Evolutionary conservation across 2,797 vertebrate genomes (phyloP).

Genomic region (Chloroceryle amazona): DNA sequence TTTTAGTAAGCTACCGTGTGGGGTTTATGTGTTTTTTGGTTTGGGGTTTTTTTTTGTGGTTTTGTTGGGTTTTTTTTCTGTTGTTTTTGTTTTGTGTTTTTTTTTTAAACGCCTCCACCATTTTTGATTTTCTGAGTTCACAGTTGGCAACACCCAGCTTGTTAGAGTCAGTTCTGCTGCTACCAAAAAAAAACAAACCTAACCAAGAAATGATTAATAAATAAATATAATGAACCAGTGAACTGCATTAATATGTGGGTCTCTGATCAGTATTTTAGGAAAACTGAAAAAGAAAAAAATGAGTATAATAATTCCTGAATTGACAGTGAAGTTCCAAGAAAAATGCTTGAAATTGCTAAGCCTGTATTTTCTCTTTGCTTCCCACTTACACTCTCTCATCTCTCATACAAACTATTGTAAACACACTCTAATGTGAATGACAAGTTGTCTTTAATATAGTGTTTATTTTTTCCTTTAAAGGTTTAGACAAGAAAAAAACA

Average conservation of each 20-base stretch:
- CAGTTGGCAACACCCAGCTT: background rate
- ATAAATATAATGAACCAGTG: background rate
- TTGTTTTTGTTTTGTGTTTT: background rate
- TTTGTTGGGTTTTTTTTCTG: background rate
- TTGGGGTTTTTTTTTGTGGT: background rate
- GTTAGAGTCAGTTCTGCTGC: background rate
- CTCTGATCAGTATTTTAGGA: background rate
- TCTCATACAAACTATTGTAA: background rate
- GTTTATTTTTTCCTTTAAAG: background rate
- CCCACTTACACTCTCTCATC: background rate
- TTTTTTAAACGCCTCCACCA: background rate
- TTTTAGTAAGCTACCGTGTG: background rate
- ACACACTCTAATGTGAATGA: background rate
- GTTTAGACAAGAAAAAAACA: background rate
- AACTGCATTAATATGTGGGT: background rate
- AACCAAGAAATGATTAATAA: background rate
- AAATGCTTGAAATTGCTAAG: background rate
- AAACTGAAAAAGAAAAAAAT: background rate
- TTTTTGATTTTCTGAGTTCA: background rate
- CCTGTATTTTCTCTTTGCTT: background rate
- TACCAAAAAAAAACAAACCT: fast-evolving
- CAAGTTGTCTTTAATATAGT: background rate
- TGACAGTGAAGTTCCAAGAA: background rate
- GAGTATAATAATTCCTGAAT: background rate
- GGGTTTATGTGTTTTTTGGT: background rate